Evolutionary conservation across 2,113 vertebrate species (phyloP), one percentile per base, ranked within the genome.

Genomic region (Eupsittula cactorum): DNA sequence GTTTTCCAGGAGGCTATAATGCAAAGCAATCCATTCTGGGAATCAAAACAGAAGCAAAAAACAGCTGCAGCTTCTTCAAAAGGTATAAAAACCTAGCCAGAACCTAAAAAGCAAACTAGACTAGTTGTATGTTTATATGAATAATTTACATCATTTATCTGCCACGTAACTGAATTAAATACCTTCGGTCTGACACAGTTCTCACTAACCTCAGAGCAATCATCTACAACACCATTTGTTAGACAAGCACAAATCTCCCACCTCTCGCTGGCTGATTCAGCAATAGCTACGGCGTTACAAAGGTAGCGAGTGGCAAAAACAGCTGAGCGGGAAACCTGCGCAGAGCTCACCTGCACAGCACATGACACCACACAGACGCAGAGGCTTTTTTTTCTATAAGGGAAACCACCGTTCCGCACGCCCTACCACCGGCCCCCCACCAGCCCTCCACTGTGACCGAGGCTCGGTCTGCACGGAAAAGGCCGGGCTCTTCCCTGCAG

Each of bases 331-430:
- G 18, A 19, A 15, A 3, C 74, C 49, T 2, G 52, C 0, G 50
- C 73, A 4, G 13, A 19, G 63, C 35, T 33, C 74, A 18, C 50
- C 62, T 6, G 57, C 11, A 16, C 4, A 3, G 35, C 44, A 3
- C 3, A 17, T 2, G 33, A 10, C 44, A 18, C 12, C 31, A 1
- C 14, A 4, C 3, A 6, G 35, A 8, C 24, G 11, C 3, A 2
- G 17, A 6, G 33, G 9, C 1, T 4, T 31, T 8, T 8, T 8
- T 39, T 5, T 1, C 7, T 2, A 1, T 2, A 3, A 4, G 3
- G 24, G 6, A 21, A 20, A 5, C 6, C 42, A 3, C 18, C 27
- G 12, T 6, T 5, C 2, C 25, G 3, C 29, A 5, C 13, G 24
- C 49, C 46, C 53, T 44, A 1, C 2, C 6, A 6, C n/a, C 0